Conservation (phyloP, 2,113 vertebrate species). For the Rousettus leschenaultii region DNA sequence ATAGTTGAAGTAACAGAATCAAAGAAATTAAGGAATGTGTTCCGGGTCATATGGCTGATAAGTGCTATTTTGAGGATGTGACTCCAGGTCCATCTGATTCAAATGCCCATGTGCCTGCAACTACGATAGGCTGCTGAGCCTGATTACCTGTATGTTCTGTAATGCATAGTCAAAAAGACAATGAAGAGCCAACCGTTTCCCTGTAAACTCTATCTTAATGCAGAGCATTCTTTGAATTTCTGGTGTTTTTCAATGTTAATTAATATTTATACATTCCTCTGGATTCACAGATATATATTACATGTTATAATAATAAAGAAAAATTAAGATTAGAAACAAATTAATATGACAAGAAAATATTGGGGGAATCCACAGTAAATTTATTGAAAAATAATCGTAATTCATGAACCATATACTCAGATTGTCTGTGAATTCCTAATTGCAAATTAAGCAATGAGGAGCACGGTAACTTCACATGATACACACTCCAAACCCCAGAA, state of each 20-base stretch:
- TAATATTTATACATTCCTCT: background rate
- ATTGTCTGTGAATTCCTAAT: background rate
- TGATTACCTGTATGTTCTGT: background rate
- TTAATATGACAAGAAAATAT: background rate
- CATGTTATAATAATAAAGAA: background rate
- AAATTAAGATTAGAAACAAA: background rate
- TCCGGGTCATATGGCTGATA: background rate
- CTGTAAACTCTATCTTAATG: background rate
- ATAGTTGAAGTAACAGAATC: background rate
- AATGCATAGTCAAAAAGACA: background rate
- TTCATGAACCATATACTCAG: background rate
- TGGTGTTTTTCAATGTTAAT: background rate
- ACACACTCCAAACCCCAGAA: background rate
- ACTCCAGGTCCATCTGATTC: background rate
- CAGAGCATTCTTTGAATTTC: background rate
- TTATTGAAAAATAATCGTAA: background rate
- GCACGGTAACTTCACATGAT: background rate
- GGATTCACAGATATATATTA: background rate
- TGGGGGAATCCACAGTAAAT: background rate
- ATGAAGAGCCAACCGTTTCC: background rate
- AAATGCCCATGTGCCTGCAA: background rate
- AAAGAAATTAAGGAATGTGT: background rate
- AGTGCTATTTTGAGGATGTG: background rate
- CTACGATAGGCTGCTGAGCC: background rate
- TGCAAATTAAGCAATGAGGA: background rate